Evolutionary conservation across 2,113 vertebrate species (phyloP), one percentile per base, ranked within the genome.

Genomic region (Phyllostomus hastatus): DNA sequence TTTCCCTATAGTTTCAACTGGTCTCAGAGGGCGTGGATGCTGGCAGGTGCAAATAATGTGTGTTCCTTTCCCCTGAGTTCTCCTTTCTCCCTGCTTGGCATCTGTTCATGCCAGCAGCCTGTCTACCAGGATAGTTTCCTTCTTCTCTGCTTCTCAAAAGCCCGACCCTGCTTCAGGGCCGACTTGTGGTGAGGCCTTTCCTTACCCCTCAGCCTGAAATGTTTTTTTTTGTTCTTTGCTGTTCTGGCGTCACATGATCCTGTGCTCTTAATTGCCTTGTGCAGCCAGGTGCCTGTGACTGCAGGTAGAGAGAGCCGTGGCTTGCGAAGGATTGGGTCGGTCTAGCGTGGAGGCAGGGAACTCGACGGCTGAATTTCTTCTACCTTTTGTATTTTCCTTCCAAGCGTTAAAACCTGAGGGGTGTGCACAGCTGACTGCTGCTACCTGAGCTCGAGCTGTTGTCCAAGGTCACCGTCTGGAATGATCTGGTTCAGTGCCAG

Each of bases 381-480:
- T 2, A 8, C 24, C 33, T 41, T 46, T 54, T 57, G 2, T 46
- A 4, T 43, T 50, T 75, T 57, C 79, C 19, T 38, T 66, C 59
- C 33, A 4, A 61, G 69, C 7, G 28, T 52, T 15, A 22, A 41
- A 48, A 9, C 33, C n/a, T 8, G 10, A 20, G 33, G 12, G 7
- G 16, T 5, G 9, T 86, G 26, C 48, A 28, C 1, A 2, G 33
- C 50, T 83, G 70, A 43, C 59, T 41, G 43, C 31, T 64, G 22
- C 1, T 38, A 0, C 28, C 41, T 81, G 59, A 52, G 61, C 43
- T 4, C 28, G 95, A 14, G 24, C 54, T 93, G 7, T 6, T 91
- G 22, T 94, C 96, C 96, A 97, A 91, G 97, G 97, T 95, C 93
- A 95, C 86, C 26, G 46, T 95, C 86, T 69, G 33, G 82, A 95